Percentiles rank a stretch among this genome's conserved stretches.
Evolutionary conservation across 2,113 vertebrate genomes (phyloP).

Genomic region (Sphyrna mokarran): DNA sequence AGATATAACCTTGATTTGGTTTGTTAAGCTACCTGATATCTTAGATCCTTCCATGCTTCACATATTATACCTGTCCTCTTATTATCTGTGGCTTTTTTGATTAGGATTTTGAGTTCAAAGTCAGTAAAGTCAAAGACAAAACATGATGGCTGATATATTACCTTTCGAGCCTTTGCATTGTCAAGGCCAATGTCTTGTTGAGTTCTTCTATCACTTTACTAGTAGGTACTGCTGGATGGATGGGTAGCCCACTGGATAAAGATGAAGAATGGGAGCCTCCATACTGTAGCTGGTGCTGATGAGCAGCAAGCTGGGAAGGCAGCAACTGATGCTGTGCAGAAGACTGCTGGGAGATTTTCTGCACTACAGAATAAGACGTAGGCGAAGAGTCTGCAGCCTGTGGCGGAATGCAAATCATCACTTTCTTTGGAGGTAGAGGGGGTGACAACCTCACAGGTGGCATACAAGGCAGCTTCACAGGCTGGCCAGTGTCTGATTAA

Average conservation of each 20-base stretch:
- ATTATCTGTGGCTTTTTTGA: background rate
- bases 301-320: constrained; percentile 71
- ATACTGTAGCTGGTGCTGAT: constrained; percentile 85
- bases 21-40: background rate
- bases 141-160: constrained; percentile 45
- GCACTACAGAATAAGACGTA: constrained; percentile 57
- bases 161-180: constrained; percentile 97
- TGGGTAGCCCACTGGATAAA: constrained; percentile 64
- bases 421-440: constrained; percentile 97
- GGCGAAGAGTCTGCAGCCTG: constrained; percentile 77
- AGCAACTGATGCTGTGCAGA: constrained; percentile 67
- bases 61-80: background rate
- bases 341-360: constrained; percentile 70
- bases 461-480: constrained; percentile 91
- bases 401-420: constrained; percentile 91
- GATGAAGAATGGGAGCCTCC: constrained; percentile 66
- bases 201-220: constrained; percentile 95
- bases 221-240: constrained; percentile 64
- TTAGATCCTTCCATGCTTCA: background rate
- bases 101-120: background rate
- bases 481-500: constrained; percentile 76
- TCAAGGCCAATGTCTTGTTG: constrained; percentile 90
- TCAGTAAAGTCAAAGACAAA: background rate
- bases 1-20: background rate
- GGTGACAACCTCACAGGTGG: constrained; percentile 86